Conservation (phyloP, 2,888 invertebrate genomes). For the Diarsia dahlii region DNA sequence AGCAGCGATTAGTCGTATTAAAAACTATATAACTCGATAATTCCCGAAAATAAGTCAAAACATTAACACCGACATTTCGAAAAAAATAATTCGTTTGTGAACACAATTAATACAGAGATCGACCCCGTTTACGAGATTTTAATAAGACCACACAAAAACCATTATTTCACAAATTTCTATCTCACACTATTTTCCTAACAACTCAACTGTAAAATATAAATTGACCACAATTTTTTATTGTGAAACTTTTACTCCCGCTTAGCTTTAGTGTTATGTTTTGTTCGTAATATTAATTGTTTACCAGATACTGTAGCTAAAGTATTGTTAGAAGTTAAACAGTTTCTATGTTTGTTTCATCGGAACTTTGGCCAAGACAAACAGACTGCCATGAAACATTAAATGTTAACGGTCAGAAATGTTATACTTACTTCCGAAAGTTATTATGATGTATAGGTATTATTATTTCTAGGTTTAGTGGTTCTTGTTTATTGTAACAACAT, state of each 20-base stretch:
- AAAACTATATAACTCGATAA: too few species aligned
- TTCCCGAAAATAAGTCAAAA: too few species aligned
- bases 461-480: slow-evolving; percentile 1
- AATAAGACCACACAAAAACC: background rate
- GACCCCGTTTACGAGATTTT: background rate
- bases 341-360: slow-evolving; percentile 48
- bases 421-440: slow-evolving; percentile 6
- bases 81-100: too few species aligned
- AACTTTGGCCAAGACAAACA: slow-evolving; percentile 54
- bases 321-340: slow-evolving; percentile 53
- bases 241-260: slow-evolving; percentile 50
- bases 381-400: slow-evolving; percentile 36
- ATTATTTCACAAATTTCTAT: background rate
- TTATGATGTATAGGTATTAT: slow-evolving; percentile 5
- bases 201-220: slow-evolving; percentile 29
- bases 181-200: background rate
- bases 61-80: too few species aligned
- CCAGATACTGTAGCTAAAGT: slow-evolving; percentile 56
- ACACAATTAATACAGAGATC: too few species aligned
- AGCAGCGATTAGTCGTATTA: too few species aligned
- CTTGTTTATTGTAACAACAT: background rate
- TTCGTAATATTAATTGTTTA: slow-evolving; percentile 60
- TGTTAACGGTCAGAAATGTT: slow-evolving; percentile 41
- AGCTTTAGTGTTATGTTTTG: slow-evolving; percentile 67
- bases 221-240: slow-evolving; percentile 38